phyloP scores from a whole-genome alignment of 1,140 invertebrate genomes.

The Trachymyrmex septentrionalis region DNA sequence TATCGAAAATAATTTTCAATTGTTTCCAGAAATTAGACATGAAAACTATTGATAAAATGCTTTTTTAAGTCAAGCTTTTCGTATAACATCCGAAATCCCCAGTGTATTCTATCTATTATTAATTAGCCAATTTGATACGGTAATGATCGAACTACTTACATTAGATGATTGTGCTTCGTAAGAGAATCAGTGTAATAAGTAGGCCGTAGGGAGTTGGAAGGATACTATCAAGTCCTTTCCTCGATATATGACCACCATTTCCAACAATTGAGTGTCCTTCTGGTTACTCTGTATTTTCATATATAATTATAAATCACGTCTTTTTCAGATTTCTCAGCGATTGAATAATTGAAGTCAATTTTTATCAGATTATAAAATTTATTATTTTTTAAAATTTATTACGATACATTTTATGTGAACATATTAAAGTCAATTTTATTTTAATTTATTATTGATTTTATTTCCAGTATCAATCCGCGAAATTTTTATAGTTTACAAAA shows the following conservation, averaged over 20 bases:
- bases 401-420: not conserved
- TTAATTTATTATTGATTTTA: no score
- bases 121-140: conserved; percentile 68
- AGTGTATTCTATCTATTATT: conserved; percentile 52
- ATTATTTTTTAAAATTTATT: conserved; percentile 16
- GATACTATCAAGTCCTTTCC: conserved; percentile 76
- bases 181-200: conserved; percentile 85
- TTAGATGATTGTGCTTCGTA: conserved; percentile 82
- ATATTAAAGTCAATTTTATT: not conserved
- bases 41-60: not conserved
- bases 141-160: conserved; percentile 80
- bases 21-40: not conserved
- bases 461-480: no score
- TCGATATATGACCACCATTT: conserved; percentile 84
- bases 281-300: conserved; percentile 20
- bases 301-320: conserved; percentile 7
- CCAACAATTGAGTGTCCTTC: conserved; percentile 80
- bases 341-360: not conserved
- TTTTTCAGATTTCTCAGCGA: not conserved
- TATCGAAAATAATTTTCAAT: not conserved
- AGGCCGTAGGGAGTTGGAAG: conserved; percentile 82
- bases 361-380: not conserved
- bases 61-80: not conserved
- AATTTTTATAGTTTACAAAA: not conserved
- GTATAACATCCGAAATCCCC: not conserved